A percentile compares a stretch with the other conserved stretches of the same genome.
Evolutionary conservation across 2,113 vertebrate species (phyloP).

Genomic region (Gorilla gorilla): DNA sequence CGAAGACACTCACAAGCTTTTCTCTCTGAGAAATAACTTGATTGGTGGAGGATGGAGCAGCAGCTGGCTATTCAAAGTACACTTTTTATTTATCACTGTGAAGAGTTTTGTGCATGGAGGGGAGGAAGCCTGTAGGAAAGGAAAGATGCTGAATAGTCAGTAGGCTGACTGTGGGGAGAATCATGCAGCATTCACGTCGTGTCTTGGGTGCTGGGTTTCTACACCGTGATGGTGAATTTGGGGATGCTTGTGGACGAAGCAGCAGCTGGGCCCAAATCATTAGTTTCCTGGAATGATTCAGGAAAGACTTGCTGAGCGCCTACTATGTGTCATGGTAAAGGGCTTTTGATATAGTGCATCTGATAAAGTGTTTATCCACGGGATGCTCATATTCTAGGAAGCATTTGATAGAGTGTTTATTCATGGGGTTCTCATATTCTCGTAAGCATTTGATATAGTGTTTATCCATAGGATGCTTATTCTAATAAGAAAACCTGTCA

Average conservation of each 20-base stretch:
- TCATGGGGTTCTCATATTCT: neutral
- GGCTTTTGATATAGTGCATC: neutral
- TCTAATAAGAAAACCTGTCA: neutral
- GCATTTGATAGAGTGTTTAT: neutral
- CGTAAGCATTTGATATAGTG: neutral
- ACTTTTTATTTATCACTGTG: conserved; percentile 66
- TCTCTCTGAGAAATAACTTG: conserved; percentile 82
- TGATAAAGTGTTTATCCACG: neutral
- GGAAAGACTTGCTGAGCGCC: neutral
- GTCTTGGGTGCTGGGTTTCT: neutral
- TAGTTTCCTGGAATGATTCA: neutral
- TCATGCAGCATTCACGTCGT: accelerated
- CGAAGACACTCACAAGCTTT: conserved; percentile 84
- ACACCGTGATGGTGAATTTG: neutral
- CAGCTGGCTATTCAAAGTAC: conserved; percentile 65
- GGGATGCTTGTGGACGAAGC: neutral
- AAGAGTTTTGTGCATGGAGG: neutral
- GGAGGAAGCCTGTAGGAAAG: neutral
- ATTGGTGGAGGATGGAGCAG: conserved; percentile 80
- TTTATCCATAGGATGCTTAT: neutral
- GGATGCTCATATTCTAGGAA: neutral
- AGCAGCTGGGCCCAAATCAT: neutral
- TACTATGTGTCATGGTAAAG: neutral
- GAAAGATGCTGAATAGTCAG: neutral
- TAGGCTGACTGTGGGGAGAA: neutral